Base-by-base conservation (phyloP, 2,113 vertebrate species). In the Nesospiza acunhae region DNA sequence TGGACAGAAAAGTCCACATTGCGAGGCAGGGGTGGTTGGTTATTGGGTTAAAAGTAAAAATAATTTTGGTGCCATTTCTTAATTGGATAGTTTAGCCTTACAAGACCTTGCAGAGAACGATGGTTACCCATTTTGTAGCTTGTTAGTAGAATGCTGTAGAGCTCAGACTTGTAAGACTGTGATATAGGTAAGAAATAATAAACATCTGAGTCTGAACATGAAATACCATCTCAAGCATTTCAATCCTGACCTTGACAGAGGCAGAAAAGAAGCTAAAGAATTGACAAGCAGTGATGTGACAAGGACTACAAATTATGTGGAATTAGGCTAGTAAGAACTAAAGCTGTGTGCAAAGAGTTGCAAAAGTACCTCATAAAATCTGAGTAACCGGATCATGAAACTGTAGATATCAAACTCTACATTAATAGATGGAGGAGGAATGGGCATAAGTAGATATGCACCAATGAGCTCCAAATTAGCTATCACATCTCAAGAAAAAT, bases 21-120 rank as follows among this genome's bases (percentile, higher is more conserved):
- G 56, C 0, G 1, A 6, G 56, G 1, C n/a, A 24, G 2, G 15
- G 1, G n/a, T 1, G 15, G 1, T 35, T 35, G 7, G 6, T 58
- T 23, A 58, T 58, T 58, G 21, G 33, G 14, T 35, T 35, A 59
- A 59, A 59, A 59, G 23, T 35, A 2, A 35, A 59, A 35, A 35
- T 59, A 35, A 35, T 59, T 35, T 17, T 26, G n/a, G 7, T 59
- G 58, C 11, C 3, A 59, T 35, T 35, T 35, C 22, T 59, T 24
- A 35, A 35, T 59, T 59, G 23, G 23, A 35, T 35, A 59, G 23
- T 26, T 59, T 16, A 26, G 15, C 58, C 15, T 59, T 35, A 26
- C 8, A 59, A 35, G 22, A 17, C n/a, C 58, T 59, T 35, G n/a
- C 24, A 59, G 58, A 59, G 15, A 59, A 35, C 1, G 23, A 24